phyloP scores from a whole-genome alignment of 1,140 invertebrate genomes.

The Portunus trituberculatus region DNA sequence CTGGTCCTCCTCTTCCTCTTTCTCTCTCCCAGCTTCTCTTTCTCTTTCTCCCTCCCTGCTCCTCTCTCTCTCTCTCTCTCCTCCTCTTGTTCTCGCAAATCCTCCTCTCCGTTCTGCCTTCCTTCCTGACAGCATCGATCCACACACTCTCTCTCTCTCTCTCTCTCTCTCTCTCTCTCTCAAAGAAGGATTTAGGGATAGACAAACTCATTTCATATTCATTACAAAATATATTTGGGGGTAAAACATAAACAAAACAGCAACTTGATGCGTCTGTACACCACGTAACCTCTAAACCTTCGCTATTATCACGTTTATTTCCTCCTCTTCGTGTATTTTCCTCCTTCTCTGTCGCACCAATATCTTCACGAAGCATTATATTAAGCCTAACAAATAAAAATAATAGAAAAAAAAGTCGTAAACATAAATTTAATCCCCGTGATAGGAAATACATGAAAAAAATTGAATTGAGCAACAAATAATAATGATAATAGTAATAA shows the following conservation, averaged over 20 bases:
- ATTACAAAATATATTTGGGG: slow-evolving; percentile 49
- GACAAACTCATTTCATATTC: slow-evolving; percentile 6
- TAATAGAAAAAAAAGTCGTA: no score
- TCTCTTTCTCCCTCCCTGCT: background rate
- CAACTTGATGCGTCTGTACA: background rate
- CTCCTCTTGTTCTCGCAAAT: background rate
- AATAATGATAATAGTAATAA: no score
- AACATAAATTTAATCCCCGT: no score
- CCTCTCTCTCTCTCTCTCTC: background rate
- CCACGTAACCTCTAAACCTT: background rate
- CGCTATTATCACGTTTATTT: background rate
- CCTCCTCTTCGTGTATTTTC: background rate
- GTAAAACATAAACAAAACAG: slow-evolving; percentile 37
- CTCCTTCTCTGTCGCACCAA: background rate
- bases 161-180: no score
- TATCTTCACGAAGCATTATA: background rate
- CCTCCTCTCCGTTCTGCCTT: background rate
- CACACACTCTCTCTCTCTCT: no score
- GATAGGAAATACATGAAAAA: no score
- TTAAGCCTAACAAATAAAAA: no score
- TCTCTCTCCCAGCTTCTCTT: background rate
- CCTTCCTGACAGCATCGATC: no score
- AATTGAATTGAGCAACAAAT: no score
- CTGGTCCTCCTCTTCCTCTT: background rate
- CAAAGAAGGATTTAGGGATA: background rate